Evolutionary conservation across 2,797 vertebrate genomes (phyloP).

Genomic region (Pseudochaenichthys georgianus): DNA sequence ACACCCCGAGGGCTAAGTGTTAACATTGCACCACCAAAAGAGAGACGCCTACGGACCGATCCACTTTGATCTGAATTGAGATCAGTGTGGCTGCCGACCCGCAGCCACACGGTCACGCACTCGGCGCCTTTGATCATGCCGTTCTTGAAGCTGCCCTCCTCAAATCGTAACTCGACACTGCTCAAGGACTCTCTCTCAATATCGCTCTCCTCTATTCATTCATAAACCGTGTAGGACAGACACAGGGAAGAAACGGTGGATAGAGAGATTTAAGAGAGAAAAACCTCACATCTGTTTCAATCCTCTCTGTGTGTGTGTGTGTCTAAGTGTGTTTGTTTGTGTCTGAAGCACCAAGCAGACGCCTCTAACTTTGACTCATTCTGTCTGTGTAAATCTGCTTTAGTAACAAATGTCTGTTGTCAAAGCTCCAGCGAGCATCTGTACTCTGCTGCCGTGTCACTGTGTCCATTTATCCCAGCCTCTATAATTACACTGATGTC

Average conservation of each 20-base stretch:
- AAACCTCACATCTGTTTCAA: conserved; percentile 49
- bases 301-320: conserved; percentile 10
- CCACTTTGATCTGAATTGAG: conserved; percentile 69
- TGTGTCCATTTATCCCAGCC: conserved; percentile 34
- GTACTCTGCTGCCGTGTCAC: conserved; percentile 30
- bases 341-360: neutral
- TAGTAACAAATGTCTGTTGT: conserved; percentile 47
- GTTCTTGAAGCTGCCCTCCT: conserved; percentile 60
- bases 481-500: conserved; percentile 37
- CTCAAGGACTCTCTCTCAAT: conserved; percentile 54
- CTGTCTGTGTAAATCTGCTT: conserved; percentile 32
- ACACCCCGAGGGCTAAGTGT: conserved; percentile 63
- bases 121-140: conserved; percentile 69
- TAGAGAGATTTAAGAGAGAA: conserved; percentile 50
- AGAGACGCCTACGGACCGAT: conserved; percentile 41
- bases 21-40: conserved; percentile 56
- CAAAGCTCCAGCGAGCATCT: conserved; percentile 39
- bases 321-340: conserved; percentile 8
- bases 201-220: conserved; percentile 44
- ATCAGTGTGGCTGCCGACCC: conserved; percentile 60
- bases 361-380: conserved; percentile 50
- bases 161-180: conserved; percentile 24
- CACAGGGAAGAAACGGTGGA: conserved; percentile 36
- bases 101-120: conserved; percentile 61
- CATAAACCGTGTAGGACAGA: conserved; percentile 57